A percentile compares a stretch with the other conserved stretches of the same genome.
These are phyloP conservation scores for Archips crataeganus DNA, from an alignment of 2,888 invertebrate species.

Conservation along the genomic window DNA sequence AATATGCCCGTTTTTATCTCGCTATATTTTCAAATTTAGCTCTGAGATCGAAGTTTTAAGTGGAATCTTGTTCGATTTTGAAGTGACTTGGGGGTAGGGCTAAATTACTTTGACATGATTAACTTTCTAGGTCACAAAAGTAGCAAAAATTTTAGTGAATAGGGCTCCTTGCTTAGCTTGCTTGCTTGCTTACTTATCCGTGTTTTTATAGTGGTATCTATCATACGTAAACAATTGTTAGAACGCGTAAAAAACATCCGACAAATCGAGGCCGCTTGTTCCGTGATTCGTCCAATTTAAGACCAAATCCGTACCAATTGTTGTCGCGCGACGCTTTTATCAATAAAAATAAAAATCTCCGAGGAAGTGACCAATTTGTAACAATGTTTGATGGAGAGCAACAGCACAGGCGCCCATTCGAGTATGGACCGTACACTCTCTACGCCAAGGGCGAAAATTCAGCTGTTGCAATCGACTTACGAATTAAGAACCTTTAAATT, in stretches of 20 bases:
- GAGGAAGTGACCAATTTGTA: constrained; percentile 82
- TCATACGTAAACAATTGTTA: constrained; percentile 12
- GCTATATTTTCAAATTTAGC: constrained; percentile 17
- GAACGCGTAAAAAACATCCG: constrained; percentile 19
- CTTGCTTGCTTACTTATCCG: too few species aligned
- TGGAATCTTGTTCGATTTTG: neutral
- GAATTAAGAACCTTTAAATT: constrained; percentile 39
- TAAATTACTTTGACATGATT: too few species aligned
- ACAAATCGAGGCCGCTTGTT: constrained; percentile 41
- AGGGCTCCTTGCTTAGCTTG: neutral
- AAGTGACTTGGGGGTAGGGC: neutral
- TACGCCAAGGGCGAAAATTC: constrained; percentile 9
- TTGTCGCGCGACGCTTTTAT: constrained; percentile 74
- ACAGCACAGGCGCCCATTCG: constrained; percentile 13
- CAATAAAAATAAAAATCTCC: constrained; percentile 83
- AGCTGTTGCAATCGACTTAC: neutral
- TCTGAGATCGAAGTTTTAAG: neutral
- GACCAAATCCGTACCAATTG: constrained; percentile 81
- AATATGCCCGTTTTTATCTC: constrained; percentile 12
- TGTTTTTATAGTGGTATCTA: too few species aligned
- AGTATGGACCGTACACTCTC: constrained; percentile 10
- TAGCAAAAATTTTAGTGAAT: neutral
- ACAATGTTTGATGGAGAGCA: constrained; percentile 54
- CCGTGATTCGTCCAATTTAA: constrained; percentile 72
- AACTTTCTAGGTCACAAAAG: neutral